A percentile compares a stretch with the other conserved stretches of the same genome.
phyloP scores from a whole-genome alignment of 2,797 vertebrate species.

The Pteropus rufus region DNA sequence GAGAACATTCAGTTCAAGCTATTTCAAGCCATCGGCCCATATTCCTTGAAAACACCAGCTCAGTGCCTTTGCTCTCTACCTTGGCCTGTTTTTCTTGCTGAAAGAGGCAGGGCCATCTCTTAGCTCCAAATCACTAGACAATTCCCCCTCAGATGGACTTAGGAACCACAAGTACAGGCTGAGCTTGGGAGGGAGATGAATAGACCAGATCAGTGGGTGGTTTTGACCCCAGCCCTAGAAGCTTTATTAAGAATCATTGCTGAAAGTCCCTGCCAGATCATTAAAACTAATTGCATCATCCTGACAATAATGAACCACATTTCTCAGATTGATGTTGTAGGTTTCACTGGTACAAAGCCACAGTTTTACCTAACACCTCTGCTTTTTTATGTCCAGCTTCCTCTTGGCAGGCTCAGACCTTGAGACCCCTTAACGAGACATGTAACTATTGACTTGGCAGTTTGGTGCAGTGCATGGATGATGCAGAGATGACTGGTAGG shows the following conservation, averaged over 20 bases:
- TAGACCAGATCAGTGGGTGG: background rate
- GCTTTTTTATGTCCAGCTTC: background rate
- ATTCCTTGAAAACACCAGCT: background rate
- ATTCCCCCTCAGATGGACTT: background rate
- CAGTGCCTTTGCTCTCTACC: background rate
- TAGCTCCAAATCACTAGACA: background rate
- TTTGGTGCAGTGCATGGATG: background rate
- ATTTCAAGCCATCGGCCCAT: background rate
- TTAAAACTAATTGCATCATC: slow-evolving; percentile 42
- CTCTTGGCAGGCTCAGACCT: background rate
- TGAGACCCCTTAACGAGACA: background rate
- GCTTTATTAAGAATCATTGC: slow-evolving; percentile 46
- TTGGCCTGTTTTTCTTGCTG: background rate
- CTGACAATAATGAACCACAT: slow-evolving; percentile 38
- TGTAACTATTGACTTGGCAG: background rate
- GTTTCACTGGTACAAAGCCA: background rate
- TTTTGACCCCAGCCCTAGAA: background rate
- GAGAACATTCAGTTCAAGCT: background rate
- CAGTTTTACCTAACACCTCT: background rate
- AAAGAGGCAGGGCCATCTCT: background rate
- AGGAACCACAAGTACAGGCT: background rate
- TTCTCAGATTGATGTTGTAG: slow-evolving; percentile 5
- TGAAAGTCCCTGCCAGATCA: slow-evolving; percentile 32
- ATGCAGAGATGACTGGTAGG: background rate
- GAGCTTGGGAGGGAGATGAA: slow-evolving; percentile 23